Conservation (phyloP, 2,113 vertebrate genomes). For the Heteronetta atricapilla region DNA sequence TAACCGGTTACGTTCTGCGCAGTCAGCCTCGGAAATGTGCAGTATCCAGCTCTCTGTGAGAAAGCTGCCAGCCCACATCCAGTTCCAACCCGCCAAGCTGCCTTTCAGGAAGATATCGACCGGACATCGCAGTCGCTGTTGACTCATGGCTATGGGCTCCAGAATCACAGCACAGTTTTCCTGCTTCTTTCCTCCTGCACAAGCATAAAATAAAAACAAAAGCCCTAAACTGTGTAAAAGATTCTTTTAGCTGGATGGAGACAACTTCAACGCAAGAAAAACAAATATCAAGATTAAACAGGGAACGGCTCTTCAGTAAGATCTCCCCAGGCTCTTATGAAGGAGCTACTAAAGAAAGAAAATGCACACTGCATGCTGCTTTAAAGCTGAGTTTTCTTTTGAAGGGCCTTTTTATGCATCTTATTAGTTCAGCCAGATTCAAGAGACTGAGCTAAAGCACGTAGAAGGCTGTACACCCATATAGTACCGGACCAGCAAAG, state of each 20-base stretch:
- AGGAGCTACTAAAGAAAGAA: not conserved
- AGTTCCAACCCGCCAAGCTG: conserved; percentile 74
- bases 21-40: conserved; percentile 21
- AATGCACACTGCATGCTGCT: rapidly evolving
- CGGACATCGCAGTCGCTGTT: conserved; percentile 72
- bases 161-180: conserved; percentile 79
- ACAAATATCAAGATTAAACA: not conserved
- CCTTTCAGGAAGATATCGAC: conserved; percentile 81
- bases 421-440: not conserved
- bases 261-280: not conserved
- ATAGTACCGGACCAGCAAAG: not conserved
- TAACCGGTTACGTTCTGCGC: not conserved
- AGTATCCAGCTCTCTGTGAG: conserved; percentile 86
- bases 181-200: conserved; percentile 52
- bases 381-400: not conserved
- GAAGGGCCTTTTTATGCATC: not conserved
- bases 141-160: conserved; percentile 82
- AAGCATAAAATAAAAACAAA: not conserved
- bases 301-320: not conserved
- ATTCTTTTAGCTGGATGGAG: not conserved
- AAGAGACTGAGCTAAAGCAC: not conserved
- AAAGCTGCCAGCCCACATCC: conserved; percentile 49
- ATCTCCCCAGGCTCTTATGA: not conserved
- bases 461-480: rapidly evolving
- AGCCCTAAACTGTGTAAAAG: not conserved